Conservation (phyloP, 2,888 invertebrate species). For the Papilio demoleus region DNA sequence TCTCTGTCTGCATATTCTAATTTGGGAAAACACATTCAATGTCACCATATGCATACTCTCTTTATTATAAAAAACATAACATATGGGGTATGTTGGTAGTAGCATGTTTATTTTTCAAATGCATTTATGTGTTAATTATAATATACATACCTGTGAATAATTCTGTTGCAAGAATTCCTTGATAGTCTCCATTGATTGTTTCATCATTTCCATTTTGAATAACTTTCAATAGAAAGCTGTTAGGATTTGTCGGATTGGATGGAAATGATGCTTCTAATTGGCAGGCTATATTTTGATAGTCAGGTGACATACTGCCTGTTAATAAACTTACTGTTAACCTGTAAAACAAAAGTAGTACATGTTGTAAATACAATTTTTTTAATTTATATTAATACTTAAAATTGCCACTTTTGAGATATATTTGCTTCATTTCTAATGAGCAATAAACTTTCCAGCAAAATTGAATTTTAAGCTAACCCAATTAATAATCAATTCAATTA, state of each 20-base stretch:
- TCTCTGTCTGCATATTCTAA: no score
- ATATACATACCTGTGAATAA: constrained; percentile 51
- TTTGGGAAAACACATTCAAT: no score
- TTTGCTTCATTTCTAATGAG: background rate
- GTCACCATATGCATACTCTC: no score
- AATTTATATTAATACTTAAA: background rate
- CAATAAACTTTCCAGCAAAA: no score
- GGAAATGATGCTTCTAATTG: constrained; percentile 57
- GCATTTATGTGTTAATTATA: background rate
- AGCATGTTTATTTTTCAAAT: background rate
- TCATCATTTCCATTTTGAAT: constrained; percentile 50
- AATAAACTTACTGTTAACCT: constrained; percentile 58
- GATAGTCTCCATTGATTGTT: constrained; percentile 44
- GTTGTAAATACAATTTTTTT: background rate
- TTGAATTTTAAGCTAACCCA: no score
- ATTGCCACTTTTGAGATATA: background rate
- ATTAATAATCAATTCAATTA: no score
- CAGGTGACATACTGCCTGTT: constrained; percentile 54
- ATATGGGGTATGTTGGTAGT: no score
- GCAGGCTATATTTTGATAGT: constrained; percentile 60
- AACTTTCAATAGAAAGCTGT: constrained; percentile 36
- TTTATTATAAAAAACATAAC: no score
- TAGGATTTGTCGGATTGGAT: constrained; percentile 37
- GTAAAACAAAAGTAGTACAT: constrained; percentile 46
- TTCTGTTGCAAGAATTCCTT: constrained; percentile 45